Conservation (phyloP, 2,797 vertebrate genomes). For the Selene dorsalis region DNA sequence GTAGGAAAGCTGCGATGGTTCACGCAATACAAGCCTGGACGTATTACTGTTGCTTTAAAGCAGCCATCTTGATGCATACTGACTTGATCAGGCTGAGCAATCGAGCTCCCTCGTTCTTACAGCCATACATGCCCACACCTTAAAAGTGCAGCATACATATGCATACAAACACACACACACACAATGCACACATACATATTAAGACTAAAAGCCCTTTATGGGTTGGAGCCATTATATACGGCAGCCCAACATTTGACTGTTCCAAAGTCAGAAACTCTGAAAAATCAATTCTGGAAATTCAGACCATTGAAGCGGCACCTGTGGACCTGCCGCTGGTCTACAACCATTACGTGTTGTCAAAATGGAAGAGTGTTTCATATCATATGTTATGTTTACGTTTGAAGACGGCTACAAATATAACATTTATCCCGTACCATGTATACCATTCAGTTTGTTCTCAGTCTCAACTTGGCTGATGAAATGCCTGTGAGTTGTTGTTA, state of each 20-base stretch:
- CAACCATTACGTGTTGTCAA: conserved; percentile 53
- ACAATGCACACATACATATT: conserved; percentile 57
- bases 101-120: conserved; percentile 78
- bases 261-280: conserved; percentile 67
- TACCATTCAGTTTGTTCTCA: conserved; percentile 38
- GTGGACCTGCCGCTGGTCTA: conserved; percentile 35
- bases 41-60: conserved; percentile 76
- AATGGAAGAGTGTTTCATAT: conserved; percentile 60
- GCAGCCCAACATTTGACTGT: conserved; percentile 66
- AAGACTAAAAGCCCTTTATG: conserved; percentile 71
- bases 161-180: conserved; percentile 36
- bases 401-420: conserved; percentile 49
- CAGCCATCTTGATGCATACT: conserved; percentile 78
- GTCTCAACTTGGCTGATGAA: conserved; percentile 52
- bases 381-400: conserved; percentile 70
- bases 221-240: conserved; percentile 70
- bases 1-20: conserved; percentile 66
- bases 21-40: conserved; percentile 79
- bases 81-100: conserved; percentile 74
- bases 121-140: conserved; percentile 83
- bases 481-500: conserved; percentile 40
- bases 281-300: conserved; percentile 54
- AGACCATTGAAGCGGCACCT: conserved; percentile 31
- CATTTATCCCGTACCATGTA: conserved; percentile 55
- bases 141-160: conserved; percentile 61